Evolutionary conservation across 2,888 invertebrate species (phyloP).

Genomic region (Ischnura elegans): DNA sequence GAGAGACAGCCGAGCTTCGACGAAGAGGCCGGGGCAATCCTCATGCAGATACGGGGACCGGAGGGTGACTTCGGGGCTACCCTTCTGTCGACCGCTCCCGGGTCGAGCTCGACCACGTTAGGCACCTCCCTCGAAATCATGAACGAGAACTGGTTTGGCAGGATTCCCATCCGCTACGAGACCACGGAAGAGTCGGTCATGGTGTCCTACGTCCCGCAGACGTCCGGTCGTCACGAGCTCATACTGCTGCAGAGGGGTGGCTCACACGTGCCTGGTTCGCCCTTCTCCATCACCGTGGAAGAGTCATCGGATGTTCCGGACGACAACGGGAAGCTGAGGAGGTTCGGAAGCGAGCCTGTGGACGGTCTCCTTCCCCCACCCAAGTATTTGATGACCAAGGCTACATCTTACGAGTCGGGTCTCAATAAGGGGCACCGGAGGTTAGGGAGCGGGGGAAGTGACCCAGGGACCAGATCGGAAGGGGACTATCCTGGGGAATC

Average conservation of each 20-base stretch:
- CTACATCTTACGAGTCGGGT: conserved; percentile 20
- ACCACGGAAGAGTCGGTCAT: conserved; percentile 48
- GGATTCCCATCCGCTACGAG: conserved; percentile 68
- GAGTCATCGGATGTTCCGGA: conserved; percentile 71
- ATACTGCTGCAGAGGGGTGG: conserved; percentile 80
- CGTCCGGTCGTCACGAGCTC: conserved; percentile 81
- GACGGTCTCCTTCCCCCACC: background rate
- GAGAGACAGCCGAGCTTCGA: conserved; percentile 76
- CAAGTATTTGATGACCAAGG: background rate
- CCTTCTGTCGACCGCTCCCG: conserved; percentile 76
- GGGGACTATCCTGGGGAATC: conserved; percentile 69
- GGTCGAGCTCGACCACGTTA: conserved; percentile 21
- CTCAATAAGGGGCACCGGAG: background rate
- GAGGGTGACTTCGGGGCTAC: conserved; percentile 79
- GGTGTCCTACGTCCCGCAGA: conserved; percentile 79
- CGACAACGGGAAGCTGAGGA: background rate
- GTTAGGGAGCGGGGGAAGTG: conserved; percentile 1
- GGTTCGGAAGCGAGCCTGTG: conserved; percentile 23
- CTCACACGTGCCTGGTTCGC: conserved; percentile 82
- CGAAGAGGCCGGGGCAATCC: conserved; percentile 76
- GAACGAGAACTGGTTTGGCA: conserved; percentile 40
- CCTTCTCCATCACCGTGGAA: conserved; percentile 79
- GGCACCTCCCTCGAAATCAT: conserved; percentile 37
- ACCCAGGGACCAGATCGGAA: conserved; percentile 57
- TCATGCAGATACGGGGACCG: conserved; percentile 79